phyloP scores from a whole-genome alignment of 2,113 vertebrate genomes.

The Rhea americana region DNA sequence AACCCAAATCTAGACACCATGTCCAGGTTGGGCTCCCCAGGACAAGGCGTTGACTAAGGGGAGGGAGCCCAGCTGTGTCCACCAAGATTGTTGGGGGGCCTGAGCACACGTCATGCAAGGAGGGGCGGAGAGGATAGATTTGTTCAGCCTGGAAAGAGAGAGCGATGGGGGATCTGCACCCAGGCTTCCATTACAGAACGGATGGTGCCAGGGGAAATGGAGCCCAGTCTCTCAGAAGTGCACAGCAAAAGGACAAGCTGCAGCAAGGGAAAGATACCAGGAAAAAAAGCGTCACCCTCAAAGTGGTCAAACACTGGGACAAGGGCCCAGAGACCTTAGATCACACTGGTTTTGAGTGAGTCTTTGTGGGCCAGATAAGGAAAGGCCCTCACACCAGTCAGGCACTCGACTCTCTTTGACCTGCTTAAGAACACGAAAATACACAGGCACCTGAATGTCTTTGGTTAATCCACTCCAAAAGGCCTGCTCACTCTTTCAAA shows the following conservation, averaged over 20 bases:
- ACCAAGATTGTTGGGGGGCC: not conserved
- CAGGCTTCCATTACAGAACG: not conserved
- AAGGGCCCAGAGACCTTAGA: not conserved
- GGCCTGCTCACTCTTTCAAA: not conserved
- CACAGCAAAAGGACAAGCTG: not conserved
- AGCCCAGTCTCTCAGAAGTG: not conserved
- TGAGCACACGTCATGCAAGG: not conserved
- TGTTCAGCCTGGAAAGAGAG: not conserved
- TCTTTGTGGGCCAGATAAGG: not conserved
- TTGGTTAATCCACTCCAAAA: not conserved
- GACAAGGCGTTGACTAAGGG: rapidly evolving
- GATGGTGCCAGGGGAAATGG: not conserved
- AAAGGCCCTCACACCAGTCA: not conserved
- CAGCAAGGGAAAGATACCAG: not conserved
- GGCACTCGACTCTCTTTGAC: not conserved
- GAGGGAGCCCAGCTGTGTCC: not conserved
- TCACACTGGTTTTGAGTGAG: not conserved
- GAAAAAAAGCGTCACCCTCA: not conserved
- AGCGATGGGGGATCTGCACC: rapidly evolving
- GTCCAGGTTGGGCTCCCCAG: not conserved
- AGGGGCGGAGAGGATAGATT: not conserved
- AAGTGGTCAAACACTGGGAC: not conserved
- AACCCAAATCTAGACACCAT: not conserved
- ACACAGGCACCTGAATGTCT: not conserved
- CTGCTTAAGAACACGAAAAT: not conserved